Evolutionary conservation across 2,888 invertebrate genomes (phyloP), one percentile per base, ranked within the genome.

Genomic region (Melitaea athalia): DNA sequence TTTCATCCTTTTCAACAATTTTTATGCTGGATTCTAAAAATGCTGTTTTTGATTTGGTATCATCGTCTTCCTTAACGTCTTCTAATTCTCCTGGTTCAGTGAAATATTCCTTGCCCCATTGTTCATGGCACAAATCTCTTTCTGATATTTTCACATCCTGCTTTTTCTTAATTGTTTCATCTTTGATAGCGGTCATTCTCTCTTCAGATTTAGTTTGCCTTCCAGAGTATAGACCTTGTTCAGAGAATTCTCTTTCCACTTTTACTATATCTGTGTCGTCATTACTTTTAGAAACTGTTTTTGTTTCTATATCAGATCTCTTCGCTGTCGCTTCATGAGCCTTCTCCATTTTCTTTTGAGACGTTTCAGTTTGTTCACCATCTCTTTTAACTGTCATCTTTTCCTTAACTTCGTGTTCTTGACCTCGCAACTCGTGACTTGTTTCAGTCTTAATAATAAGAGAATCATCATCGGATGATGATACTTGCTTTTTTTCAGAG

Each of bases 91-190:
- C 89, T 50, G 91, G 88, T 78, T 93, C 90, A 12, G 91, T 92
- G 69, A 93, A 93, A 78, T 93, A 93, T 83, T 93, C 93, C 77
- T 92, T 93, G 6, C 93, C 93, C 93, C 93, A 93, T 71, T 93
- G 92, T 73, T 93, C 93, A 78, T 93, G 92, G 7, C 88, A 92
- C 71, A 93, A 76, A 75, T 93, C 93, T 76, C 93, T 82, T 81
- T 93, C 93, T 3, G 93, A 93, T 74, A 93, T 93, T 82, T 93
- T 93, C 0, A 93, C 82, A 79, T 93, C 93, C 67, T 92, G 87
- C 73, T 89, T 89, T 74, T 91, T 93, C 72, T 91, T 92, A 1
- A 88, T 78, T 7, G 87, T 91, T 72, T 92, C 93, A 72, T 93
- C 93, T 81, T 89, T 93, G 0, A 93, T 77, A 5, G 93, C 88